These are phyloP conservation scores for Drosophila barbarae DNA, from an alignment of 2,888 invertebrate genomes.

Conservation along the genomic window DNA sequence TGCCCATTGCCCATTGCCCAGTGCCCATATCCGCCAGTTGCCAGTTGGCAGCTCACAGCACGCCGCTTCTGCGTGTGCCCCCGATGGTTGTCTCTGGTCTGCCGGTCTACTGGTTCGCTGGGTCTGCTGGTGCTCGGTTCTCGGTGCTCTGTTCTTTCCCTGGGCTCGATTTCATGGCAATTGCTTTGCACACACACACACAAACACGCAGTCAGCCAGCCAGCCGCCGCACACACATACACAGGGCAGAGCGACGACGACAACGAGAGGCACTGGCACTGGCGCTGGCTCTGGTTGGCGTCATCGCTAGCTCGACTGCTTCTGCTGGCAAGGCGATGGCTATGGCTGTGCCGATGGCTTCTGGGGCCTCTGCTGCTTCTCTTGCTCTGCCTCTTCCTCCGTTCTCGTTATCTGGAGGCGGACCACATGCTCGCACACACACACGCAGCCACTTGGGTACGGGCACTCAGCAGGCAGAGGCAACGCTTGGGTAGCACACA, in stretches of 20 bases:
- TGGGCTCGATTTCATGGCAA: conserved; percentile 73
- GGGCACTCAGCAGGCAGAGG: conserved; percentile 26
- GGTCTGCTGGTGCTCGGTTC: conserved; percentile 40
- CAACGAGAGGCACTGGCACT: conserved; percentile 20
- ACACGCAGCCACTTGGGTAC: conserved; percentile 3
- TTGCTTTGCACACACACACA: conserved; percentile 42
- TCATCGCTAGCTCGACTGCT: conserved; percentile 60
- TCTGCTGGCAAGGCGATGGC: conserved; percentile 41
- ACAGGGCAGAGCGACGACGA: conserved; percentile 28
- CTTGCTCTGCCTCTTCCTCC: conserved; percentile 39
- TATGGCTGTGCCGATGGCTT: conserved; percentile 13
- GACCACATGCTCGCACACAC: conserved; percentile 60
- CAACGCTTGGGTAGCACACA: conserved; percentile 22
- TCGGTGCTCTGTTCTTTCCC: conserved; percentile 54
- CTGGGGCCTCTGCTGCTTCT: conserved; percentile 38
- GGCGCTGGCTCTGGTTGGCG: conserved; percentile 59
- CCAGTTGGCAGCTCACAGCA: conserved; percentile 48
- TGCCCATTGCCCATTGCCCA: conserved; percentile 7
- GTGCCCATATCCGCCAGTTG: conserved; percentile 48
- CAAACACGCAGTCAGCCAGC: neutral
- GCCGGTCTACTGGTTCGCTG: conserved; percentile 3
- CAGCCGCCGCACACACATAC: neutral
- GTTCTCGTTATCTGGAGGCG: conserved; percentile 70
- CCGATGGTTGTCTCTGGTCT: conserved; percentile 15
- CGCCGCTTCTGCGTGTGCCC: conserved; percentile 59